These are phyloP conservation scores for Carduelis carduelis DNA, from an alignment of 2,797 vertebrate species.

Conservation along the genomic window DNA sequence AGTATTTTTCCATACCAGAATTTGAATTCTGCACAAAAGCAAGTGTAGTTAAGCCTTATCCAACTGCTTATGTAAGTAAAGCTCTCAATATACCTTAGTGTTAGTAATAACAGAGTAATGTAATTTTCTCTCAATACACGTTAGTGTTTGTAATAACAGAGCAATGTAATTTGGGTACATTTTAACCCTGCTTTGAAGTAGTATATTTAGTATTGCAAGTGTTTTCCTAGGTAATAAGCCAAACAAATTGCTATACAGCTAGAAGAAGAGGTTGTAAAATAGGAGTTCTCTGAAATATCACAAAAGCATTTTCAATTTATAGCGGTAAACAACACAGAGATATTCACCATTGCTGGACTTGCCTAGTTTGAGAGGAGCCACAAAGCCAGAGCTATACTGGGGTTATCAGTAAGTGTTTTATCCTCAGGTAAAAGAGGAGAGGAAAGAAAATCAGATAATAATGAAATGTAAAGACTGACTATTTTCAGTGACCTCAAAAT, in stretches of 20 bases:
- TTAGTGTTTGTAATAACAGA: neutral
- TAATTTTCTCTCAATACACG: neutral
- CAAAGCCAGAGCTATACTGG: neutral
- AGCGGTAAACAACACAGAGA: neutral
- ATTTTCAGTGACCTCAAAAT: neutral
- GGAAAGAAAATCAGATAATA: neutral
- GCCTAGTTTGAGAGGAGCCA: neutral
- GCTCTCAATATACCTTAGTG: neutral
- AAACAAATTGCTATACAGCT: slow-evolving; percentile 20
- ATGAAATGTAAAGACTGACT: neutral
- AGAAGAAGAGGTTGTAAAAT: slow-evolving; percentile 3
- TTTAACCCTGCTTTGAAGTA: slow-evolving; percentile 9
- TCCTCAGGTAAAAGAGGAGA: neutral
- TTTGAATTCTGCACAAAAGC: slow-evolving; percentile 13
- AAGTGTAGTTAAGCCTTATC: neutral
- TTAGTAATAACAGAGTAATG: neutral
- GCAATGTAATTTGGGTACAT: neutral
- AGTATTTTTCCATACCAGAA: neutral
- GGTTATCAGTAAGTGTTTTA: neutral
- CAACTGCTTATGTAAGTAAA: neutral
- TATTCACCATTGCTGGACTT: neutral
- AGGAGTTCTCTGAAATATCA: neutral
- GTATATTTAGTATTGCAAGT: neutral
- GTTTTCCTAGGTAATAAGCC: slow-evolving; percentile 5
- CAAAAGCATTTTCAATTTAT: neutral